Percentiles rank a stretch among this genome's conserved stretches.
phyloP scores from a whole-genome alignment of 2,797 vertebrate genomes.

The Microchirus variegatus region DNA sequence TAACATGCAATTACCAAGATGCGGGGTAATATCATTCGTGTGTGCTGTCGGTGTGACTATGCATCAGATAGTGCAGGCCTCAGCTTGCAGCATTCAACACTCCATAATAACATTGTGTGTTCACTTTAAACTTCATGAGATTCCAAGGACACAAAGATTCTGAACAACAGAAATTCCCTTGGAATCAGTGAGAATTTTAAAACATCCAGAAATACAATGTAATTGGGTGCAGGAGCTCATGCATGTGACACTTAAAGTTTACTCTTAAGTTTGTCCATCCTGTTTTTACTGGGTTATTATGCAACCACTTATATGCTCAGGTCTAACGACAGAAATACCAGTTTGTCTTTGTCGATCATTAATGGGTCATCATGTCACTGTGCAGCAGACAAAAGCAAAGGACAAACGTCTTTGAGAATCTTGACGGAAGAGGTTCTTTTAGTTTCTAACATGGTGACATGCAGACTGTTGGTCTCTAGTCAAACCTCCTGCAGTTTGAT shows the following conservation, averaged over 20 bases:
- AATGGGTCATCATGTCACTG: constrained; percentile 1
- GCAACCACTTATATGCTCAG: neutral
- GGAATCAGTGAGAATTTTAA: too few relatives aligned
- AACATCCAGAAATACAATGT: neutral
- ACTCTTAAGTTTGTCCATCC: constrained; percentile 1
- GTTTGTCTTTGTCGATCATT: neutral
- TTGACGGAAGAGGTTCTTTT: too few relatives aligned
- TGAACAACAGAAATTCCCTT: neutral
- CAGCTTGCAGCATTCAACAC: constrained; percentile 4
- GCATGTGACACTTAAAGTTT: constrained; percentile 1
- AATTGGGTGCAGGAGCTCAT: neutral
- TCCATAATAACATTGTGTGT: neutral
- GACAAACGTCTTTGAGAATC: too few relatives aligned
- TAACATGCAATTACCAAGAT: rapidly evolving
- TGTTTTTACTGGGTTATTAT: constrained; percentile 5
- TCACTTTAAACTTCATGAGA: neutral
- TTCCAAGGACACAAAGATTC: neutral
- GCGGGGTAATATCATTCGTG: neutral
- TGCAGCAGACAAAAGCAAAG: neutral
- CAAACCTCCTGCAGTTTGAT: too few relatives aligned
- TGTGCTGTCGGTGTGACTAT: neutral
- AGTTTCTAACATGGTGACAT: too few relatives aligned
- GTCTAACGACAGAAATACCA: neutral
- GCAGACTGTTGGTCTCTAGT: too few relatives aligned
- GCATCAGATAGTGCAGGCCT: neutral